These are phyloP conservation scores for Ischnura elegans DNA, from an alignment of 2,888 invertebrate species.

Conservation along the genomic window DNA sequence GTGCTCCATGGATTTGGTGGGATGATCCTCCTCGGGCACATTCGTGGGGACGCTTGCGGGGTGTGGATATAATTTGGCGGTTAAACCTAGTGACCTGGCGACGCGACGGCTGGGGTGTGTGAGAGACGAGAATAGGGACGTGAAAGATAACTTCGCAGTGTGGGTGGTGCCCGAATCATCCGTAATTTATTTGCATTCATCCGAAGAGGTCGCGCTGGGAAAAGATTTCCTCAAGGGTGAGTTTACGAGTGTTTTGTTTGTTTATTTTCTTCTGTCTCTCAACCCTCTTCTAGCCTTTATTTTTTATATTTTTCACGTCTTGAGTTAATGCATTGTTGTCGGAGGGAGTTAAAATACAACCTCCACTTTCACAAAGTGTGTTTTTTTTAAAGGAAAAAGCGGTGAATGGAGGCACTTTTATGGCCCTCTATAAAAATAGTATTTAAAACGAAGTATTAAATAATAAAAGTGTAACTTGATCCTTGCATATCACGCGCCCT, in stretches of 20 bases:
- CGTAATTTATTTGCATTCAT: conserved; percentile 19
- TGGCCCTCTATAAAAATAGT: no score
- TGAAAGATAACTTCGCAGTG: not conserved
- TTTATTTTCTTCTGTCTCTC: not conserved
- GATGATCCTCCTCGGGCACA: not conserved
- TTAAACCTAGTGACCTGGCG: not conserved
- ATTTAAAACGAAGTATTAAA: no score
- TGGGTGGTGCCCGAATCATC: not conserved
- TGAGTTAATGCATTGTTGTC: not conserved
- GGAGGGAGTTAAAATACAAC: no score
- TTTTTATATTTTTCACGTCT: not conserved
- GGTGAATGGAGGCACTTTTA: no score
- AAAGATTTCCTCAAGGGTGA: not conserved
- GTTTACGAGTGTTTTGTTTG: not conserved
- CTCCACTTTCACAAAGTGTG: no score
- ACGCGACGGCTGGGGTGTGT: not conserved
- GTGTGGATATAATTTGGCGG: not conserved
- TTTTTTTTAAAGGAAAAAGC: no score
- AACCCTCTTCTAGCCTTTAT: no score
- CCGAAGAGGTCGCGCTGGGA: not conserved
- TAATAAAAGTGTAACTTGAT: no score
- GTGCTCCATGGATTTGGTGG: no score
- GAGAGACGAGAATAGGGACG: not conserved
- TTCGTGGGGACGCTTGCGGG: not conserved
- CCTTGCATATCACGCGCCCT: no score